Base-by-base conservation (phyloP, 2,888 invertebrate species). In the Drosophila vallismaia region DNA sequence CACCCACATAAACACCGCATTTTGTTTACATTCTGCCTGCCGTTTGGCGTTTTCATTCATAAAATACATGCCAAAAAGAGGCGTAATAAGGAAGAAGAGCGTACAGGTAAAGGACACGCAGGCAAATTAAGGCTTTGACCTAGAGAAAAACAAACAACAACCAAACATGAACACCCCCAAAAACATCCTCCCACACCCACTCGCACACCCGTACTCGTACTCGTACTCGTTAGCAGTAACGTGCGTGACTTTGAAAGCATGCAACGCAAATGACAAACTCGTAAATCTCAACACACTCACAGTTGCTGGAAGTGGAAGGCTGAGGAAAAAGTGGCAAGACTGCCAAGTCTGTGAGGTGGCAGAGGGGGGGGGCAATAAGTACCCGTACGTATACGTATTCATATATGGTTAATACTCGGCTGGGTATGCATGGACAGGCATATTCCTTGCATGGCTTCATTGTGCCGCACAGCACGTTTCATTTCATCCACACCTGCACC, bases 121-220 rank as follows among this genome's bases (percentile, higher is more conserved):
- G 78, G 79, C 85, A 84, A 86, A 85, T 85, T 85, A 85, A 85
- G 87, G 85, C 85, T 86, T 86, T 85, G 84, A 85, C 84, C 84
- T 86, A 85, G 82, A 86, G 86, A 84, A 78, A 80, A 79, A 72
- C 71, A 78, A 80, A 81, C 80, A 81, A 74, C 54, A 69, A 36
- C 40, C 77, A 62, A 56, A 55, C 62, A 69, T 19, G 26, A 31
- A 36, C n/a, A 51, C 59, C 50, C 66, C 48, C 75, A n/a, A 70
- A 62, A 50, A 31, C 58, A 28, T 51, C 51, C 38, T 49, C 53
- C 54, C 28, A 50, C 56, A 10, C 31, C 44, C 70, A 36, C 36
- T n/a, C 36, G 19, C 33, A 9, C 33, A 33, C 36, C 36, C 36
- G n/a, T n/a, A 36, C 6, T 5, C 5, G 36, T 36, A 36, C 36